Evolutionary conservation across 2,888 invertebrate species (phyloP), one percentile per base, ranked within the genome.

Genomic region (Saturnia japonica): DNA sequence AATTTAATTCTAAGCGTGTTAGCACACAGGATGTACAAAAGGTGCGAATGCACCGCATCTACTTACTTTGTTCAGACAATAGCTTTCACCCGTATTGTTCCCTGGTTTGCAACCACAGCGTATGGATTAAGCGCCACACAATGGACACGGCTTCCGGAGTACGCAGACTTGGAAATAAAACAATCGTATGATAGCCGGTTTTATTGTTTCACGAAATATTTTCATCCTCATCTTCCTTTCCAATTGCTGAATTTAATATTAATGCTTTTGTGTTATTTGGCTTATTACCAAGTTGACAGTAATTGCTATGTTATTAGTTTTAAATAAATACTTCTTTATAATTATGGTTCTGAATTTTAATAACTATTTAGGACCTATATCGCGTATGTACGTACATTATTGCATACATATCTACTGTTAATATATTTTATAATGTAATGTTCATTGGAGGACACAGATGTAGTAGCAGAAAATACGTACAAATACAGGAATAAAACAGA

Each of bases 61-160:
- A n/a, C 64, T 34, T 64, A 64, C 64, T 64, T 6, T 64, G 64
- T 19, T 40, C n/a, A 64, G 40, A 64, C 64, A 64, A 64, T 64
- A 40, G 64, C 40, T 64, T 64, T 64, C 19, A 64, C 64, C 64
- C 40, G 40, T 64, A 64, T 64, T 64, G 64, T 64, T 34, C 64
- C 3, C 64, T 64, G 40, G 64, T 40, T 40, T 64, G 64, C 64
- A 64, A 64, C 64, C 64, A 64, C 64, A 64, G 64, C 64, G 64
- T 64, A 64, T 40, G 64, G 64, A 64, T 64, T 40, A 64, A 40
- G 40, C 40, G 8, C 34, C 40, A n/a, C 40, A 64, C 64, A 64
- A 64, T 64, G 64, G 64, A 64, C 64, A 64, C 64, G 64, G 40
- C 22, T 64, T 64, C 64, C 64, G 64, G 19, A 64, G 64, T 40